Evolutionary conservation across 2,113 vertebrate genomes (phyloP), one percentile per base, ranked within the genome.

Genomic region (Poecilia latipinna): DNA sequence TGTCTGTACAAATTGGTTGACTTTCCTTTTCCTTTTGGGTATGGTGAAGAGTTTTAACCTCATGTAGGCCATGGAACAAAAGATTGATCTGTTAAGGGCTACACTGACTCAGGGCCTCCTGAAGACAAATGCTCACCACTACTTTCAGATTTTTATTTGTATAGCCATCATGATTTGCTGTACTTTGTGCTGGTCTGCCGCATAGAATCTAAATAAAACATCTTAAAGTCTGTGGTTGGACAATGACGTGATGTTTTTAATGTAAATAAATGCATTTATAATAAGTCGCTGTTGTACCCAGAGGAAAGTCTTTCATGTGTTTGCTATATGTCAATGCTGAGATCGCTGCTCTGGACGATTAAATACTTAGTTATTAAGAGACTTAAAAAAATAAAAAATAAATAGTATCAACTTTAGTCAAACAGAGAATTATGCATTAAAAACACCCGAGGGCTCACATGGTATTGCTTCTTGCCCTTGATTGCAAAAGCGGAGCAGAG

Each of bases 371-470:
- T 78, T 88, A 78, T 87, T 88, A 74, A 89, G 85, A 82, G 8
- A 75, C 76, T 82, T 84, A 22, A 31, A 31, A 65, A 77, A 68
- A 54, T 84, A 22, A 31, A 31, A 65, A 77, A 68, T 48, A 72
- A 68, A 31, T 17, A n/a, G 32, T 61, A 85, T 86, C 79, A 77
- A 72, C 76, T 78, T 78, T 78, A 84, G 88, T 88, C 90, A 75
- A 89, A 91, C 82, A 91, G 84, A 90, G 89, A 92, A 92, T 93
- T 93, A 83, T 90, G 88, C 82, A 93, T 93, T 87, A 91, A 93
- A 93, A 88, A 72, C 72, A 86, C 78, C 79, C 44, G 69, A n/a
- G 77, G 78, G 80, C 80, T 89, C 78, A 82, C 83, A 92, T 93
- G 76, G 86, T 83, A 87, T 90, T 84, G 79, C 82, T 72, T 77